Conservation (phyloP, 2,888 invertebrate genomes). For the Quadriops clusia region DNA sequence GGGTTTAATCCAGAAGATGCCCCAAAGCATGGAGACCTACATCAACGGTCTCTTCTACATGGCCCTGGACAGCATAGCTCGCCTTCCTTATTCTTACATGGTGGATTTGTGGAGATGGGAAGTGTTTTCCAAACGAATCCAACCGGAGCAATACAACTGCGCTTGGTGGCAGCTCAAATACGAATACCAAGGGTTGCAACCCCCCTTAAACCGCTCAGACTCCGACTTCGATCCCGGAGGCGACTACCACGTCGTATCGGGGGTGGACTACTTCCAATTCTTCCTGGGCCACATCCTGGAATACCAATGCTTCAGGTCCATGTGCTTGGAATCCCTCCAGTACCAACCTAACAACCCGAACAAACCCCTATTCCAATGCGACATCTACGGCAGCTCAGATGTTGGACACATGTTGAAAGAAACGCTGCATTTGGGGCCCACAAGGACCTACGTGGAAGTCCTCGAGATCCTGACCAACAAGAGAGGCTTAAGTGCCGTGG, state of each 20-base stretch:
- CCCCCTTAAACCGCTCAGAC: constrained; percentile 56
- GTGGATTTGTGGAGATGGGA: too few species aligned
- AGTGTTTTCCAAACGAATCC: too few species aligned
- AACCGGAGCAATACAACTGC: too few species aligned
- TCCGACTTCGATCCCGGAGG: constrained; percentile 73
- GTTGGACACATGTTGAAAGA: constrained; percentile 66
- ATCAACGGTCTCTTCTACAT: too few species aligned
- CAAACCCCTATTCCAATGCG: constrained; percentile 68
- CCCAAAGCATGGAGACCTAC: too few species aligned
- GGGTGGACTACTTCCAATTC: constrained; percentile 62
- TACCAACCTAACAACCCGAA: too few species aligned
- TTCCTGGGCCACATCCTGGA: constrained; percentile 72
- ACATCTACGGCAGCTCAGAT: constrained; percentile 66
- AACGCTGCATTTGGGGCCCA: constrained; percentile 55
- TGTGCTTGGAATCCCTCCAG: constrained; percentile 63
- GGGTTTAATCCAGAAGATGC: too few species aligned
- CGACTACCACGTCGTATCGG: constrained; percentile 70
- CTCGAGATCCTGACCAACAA: constrained; percentile 59
- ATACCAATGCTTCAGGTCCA: constrained; percentile 72
- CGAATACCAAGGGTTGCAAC: constrained; percentile 61
- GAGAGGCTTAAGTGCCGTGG: constrained; percentile 57
- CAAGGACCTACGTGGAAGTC: constrained; percentile 58
- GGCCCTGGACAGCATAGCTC: too few species aligned
- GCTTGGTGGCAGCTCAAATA: constrained; percentile 67
- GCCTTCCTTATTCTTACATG: too few species aligned